A percentile compares a stretch with the other conserved stretches of the same genome.
Evolutionary conservation across 2,797 vertebrate genomes (phyloP).

Genomic region (Amphiprion clarkii): DNA sequence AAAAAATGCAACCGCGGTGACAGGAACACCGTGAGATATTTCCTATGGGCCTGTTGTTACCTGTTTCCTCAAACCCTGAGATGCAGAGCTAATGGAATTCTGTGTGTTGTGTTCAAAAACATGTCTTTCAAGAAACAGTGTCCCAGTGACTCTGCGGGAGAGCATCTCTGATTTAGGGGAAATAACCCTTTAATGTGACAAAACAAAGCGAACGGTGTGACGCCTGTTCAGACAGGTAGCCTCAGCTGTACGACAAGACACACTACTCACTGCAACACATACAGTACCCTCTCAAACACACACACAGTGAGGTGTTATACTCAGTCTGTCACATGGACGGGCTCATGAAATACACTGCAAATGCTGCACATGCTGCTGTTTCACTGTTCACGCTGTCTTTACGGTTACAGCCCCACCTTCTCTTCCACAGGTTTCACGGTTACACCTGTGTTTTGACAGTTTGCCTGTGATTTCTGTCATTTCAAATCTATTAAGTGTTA

Average conservation of each 20-base stretch:
- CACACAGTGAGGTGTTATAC: slow-evolving; percentile 7
- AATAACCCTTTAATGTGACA: slow-evolving; percentile 1
- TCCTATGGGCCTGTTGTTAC: too few species aligned
- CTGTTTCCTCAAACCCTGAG: background rate
- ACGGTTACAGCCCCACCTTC: background rate
- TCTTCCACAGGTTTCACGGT: background rate
- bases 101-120: background rate
- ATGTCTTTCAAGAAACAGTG: background rate
- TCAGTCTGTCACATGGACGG: slow-evolving; percentile 38
- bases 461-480: background rate
- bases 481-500: background rate
- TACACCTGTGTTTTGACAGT: accelerated
- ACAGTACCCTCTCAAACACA: slow-evolving; percentile 1
- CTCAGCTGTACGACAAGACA: slow-evolving; percentile 4
- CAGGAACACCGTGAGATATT: background rate
- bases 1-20: background rate
- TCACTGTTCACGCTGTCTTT: background rate
- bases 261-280: slow-evolving; percentile 4
- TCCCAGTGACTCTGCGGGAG: background rate
- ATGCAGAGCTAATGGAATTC: background rate
- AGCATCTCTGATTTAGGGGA: background rate
- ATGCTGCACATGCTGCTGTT: background rate
- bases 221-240: slow-evolving; percentile 1
- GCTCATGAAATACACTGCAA: slow-evolving; percentile 15
- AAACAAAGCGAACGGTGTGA: background rate